Conservation (phyloP, 2,888 invertebrate genomes). For the Fragum whitleyi region DNA sequence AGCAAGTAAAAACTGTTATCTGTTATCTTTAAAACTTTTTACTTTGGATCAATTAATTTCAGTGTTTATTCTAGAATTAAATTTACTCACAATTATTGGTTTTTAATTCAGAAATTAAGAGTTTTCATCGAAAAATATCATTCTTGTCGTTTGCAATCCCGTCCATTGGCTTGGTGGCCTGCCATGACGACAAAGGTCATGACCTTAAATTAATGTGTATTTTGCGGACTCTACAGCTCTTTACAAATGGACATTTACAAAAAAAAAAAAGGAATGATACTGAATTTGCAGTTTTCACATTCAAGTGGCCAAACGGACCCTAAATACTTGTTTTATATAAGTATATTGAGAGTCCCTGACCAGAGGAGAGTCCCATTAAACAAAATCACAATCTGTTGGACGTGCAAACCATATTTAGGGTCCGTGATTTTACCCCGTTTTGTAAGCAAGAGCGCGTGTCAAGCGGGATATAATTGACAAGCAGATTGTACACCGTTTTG, state of each 20-base stretch:
- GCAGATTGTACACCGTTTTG: too few relatives aligned
- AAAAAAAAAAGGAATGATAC: neutral
- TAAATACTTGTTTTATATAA: neutral
- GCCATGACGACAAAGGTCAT: constrained; percentile 49
- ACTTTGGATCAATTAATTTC: too few relatives aligned
- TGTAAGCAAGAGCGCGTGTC: too few relatives aligned
- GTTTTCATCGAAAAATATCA: neutral
- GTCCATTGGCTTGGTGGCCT: constrained; percentile 35
- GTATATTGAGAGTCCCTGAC: too few relatives aligned
- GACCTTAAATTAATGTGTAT: constrained; percentile 20
- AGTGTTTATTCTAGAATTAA: too few relatives aligned
- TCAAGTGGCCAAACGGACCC: neutral
- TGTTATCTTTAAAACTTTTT: too few relatives aligned
- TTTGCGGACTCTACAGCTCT: constrained; percentile 9
- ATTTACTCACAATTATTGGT: neutral
- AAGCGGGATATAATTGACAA: too few relatives aligned
- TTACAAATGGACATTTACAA: too few relatives aligned
- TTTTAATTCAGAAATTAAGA: neutral
- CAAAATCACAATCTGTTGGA: too few relatives aligned
- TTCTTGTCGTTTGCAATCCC: neutral
- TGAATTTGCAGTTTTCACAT: neutral
- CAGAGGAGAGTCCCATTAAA: too few relatives aligned
- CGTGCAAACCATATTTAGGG: too few relatives aligned
- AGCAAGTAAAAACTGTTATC: neutral
- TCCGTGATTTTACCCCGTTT: too few relatives aligned